Conservation (phyloP, 1,140 invertebrate species). For the Anoplolepis gracilipes region DNA sequence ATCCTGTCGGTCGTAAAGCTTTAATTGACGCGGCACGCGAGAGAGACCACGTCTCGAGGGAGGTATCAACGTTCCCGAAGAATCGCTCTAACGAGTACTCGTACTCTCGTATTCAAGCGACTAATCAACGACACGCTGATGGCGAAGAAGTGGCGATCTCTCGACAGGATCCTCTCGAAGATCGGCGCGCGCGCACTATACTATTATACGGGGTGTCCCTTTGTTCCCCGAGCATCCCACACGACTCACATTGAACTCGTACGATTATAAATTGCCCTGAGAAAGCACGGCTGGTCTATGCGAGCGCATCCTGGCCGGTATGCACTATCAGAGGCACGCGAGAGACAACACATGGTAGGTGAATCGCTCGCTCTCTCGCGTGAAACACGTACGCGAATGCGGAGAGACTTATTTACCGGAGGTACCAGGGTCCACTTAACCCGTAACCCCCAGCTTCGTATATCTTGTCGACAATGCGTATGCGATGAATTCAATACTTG, state of each 20-base stretch:
- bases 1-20: conserved; percentile 41
- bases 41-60: not conserved
- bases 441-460: conserved; percentile 78
- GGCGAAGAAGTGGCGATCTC: conserved; percentile 33
- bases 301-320: conserved; percentile 45
- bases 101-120: conserved; percentile 46
- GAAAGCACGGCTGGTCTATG: conserved; percentile 67
- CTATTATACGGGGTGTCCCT: conserved; percentile 65
- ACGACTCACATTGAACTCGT: conserved; percentile 78
- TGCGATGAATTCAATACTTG: conserved; percentile 77
- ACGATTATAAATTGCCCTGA: conserved; percentile 80
- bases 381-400: conserved; percentile 39
- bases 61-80: conserved; percentile 34
- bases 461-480: conserved; percentile 79
- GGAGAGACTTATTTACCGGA: conserved; percentile 72
- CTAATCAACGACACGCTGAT: conserved; percentile 67
- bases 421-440: conserved; percentile 79
- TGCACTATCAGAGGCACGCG: conserved; percentile 71
- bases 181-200: conserved; percentile 40
- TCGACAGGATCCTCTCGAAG: not conserved
- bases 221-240: conserved; percentile 77
- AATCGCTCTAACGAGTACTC: conserved; percentile 55
- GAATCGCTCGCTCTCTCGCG: conserved; percentile 23
- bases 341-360: conserved; percentile 38
- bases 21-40: conserved; percentile 7